A percentile compares a stretch with the other conserved stretches of the same genome.
These are phyloP conservation scores for Nematopogon swammerdamellus DNA, from an alignment of 2,888 invertebrate species.

Conservation along the genomic window DNA sequence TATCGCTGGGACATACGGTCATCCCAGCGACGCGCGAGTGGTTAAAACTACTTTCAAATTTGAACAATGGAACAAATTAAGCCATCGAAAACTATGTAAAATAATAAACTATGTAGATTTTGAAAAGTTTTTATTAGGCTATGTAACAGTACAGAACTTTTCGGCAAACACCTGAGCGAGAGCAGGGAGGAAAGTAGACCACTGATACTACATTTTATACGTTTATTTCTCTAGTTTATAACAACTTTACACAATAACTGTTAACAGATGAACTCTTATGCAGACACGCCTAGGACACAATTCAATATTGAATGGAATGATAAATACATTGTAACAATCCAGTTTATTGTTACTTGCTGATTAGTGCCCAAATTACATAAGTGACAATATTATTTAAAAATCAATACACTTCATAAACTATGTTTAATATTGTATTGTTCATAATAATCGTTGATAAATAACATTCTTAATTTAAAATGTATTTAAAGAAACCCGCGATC, in stretches of 20 bases:
- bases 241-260: not conserved
- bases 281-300: not conserved
- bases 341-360: too few species aligned
- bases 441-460: slow-evolving; percentile 4
- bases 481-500: too few species aligned
- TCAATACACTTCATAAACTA: too few species aligned
- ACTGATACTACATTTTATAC: not conserved
- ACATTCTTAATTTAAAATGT: slow-evolving; percentile 3
- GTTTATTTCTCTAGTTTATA: not conserved
- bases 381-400: too few species aligned
- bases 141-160: not conserved
- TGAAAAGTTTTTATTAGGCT: not conserved
- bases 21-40: too few species aligned
- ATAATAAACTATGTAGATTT: not conserved
- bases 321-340: not conserved
- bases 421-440: slow-evolving; percentile 5
- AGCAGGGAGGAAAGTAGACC: not conserved
- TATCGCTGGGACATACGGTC: too few species aligned
- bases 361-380: too few species aligned
- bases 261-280: not conserved
- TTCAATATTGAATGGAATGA: not conserved
- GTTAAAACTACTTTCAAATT: too few species aligned
- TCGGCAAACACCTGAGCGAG: not conserved
- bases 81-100: too few species aligned
- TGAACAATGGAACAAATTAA: too few species aligned